phyloP scores from a whole-genome alignment of 2,797 vertebrate genomes.

The Ciconia nigra region DNA sequence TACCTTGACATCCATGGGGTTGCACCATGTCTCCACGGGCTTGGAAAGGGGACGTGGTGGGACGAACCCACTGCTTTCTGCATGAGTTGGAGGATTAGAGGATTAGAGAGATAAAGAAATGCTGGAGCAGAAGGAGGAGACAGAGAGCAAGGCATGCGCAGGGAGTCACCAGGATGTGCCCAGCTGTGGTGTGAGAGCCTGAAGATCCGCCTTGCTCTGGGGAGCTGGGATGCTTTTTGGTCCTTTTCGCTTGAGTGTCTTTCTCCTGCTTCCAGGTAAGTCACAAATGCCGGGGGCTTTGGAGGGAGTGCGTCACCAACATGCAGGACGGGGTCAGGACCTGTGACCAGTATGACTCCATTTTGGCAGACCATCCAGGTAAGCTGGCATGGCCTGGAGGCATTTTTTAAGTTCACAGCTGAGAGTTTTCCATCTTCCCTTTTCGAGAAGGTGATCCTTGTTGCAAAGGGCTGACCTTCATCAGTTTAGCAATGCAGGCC shows the following conservation, averaged over 20 bases:
- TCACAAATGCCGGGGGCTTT: slow-evolving; percentile 76
- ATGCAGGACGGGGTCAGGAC: slow-evolving; percentile 75
- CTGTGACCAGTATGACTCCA: slow-evolving; percentile 77
- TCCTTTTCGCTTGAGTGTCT: not conserved
- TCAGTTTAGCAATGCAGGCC: not conserved
- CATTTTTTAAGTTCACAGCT: not conserved
- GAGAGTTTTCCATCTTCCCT: not conserved
- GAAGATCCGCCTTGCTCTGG: not conserved
- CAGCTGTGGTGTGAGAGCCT: not conserved
- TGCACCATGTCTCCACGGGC: not conserved
- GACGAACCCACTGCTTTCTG: not conserved
- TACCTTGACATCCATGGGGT: not conserved
- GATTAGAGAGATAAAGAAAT: not conserved
- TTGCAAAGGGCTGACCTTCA: not conserved
- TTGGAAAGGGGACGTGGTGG: not conserved
- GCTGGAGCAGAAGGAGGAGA: not conserved
- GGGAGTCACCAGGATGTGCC: not conserved
- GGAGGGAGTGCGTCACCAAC: slow-evolving; percentile 78
- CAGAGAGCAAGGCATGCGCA: not conserved
- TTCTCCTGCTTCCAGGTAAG: slow-evolving; percentile 64
- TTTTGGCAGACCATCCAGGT: slow-evolving; percentile 72
- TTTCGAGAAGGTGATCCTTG: not conserved
- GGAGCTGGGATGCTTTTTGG: not conserved
- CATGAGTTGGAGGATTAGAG: not conserved
- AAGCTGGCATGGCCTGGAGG: not conserved